Conservation (phyloP, 2,113 vertebrate species). For the Progne subis region DNA sequence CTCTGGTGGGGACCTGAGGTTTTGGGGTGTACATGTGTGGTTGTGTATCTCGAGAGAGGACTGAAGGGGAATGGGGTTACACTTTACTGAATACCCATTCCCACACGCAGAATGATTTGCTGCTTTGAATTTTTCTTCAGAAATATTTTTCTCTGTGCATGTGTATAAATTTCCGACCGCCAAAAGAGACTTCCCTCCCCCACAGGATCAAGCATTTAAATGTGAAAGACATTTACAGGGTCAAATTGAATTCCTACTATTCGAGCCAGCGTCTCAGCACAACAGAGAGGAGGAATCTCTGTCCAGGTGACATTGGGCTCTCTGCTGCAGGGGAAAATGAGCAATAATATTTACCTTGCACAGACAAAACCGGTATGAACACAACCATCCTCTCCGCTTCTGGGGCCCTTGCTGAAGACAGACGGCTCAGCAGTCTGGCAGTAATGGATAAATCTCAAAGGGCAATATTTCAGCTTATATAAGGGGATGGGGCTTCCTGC, state of each 20-base stretch:
- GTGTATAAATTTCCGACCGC: background rate
- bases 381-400: background rate
- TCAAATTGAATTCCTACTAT: background rate
- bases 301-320: background rate
- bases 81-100: background rate
- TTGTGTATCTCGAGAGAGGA: background rate
- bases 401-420: conserved; percentile 40
- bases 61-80: background rate
- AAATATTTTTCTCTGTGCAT: background rate
- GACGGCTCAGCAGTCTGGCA: conserved; percentile 10
- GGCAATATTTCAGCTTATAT: conserved; percentile 59
- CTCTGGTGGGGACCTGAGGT: background rate
- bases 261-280: background rate
- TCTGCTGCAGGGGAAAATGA: background rate
- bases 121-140: background rate
- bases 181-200: background rate
- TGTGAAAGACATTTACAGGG: background rate
- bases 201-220: background rate
- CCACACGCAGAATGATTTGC: background rate
- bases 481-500: conserved; percentile 45
- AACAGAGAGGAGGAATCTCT: background rate
- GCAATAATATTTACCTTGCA: conserved; percentile 7
- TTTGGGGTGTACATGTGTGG: accelerated
- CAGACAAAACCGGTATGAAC: background rate
- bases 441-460: conserved; percentile 42